Evolutionary conservation across 2,113 vertebrate genomes (phyloP).

Genomic region (Antechinus stuartii): DNA sequence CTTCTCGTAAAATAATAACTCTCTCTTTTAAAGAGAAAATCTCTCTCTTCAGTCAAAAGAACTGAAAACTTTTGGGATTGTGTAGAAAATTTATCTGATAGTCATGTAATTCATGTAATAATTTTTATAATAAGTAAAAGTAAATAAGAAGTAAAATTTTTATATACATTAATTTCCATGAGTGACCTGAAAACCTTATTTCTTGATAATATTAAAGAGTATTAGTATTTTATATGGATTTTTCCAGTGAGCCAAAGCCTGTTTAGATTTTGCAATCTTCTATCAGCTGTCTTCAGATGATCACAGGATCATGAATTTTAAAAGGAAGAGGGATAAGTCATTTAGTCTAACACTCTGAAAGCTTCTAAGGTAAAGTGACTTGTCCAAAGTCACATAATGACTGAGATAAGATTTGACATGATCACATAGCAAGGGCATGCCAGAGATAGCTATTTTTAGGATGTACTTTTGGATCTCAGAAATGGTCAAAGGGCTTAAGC

Average conservation of each 20-base stretch:
- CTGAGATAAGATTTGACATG: not conserved
- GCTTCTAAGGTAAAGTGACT: not conserved
- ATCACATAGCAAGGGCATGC: not conserved
- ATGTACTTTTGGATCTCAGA: not conserved
- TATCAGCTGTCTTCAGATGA: not conserved
- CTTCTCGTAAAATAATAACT: not conserved
- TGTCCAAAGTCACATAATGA: not conserved
- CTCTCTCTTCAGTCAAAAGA: slow-evolving; percentile 34
- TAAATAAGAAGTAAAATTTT: slow-evolving; percentile 44
- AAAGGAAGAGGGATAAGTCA: not conserved
- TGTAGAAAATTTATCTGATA: slow-evolving; percentile 48
- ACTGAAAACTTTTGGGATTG: slow-evolving; percentile 12
- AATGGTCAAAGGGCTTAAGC: not conserved
- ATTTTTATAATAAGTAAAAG: too few relatives aligned
- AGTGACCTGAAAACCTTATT: not conserved
- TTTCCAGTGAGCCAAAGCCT: not conserved
- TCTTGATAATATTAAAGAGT: not conserved
- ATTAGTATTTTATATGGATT: not conserved
- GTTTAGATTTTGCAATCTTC: not conserved
- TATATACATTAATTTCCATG: not conserved
- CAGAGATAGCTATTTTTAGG: not conserved
- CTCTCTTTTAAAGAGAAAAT: slow-evolving; percentile 38
- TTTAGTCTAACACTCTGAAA: not conserved
- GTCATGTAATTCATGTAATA: slow-evolving; percentile 34
- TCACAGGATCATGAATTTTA: not conserved